phyloP scores from a whole-genome alignment of 2,888 invertebrate species.

The Pammene fasciana region DNA sequence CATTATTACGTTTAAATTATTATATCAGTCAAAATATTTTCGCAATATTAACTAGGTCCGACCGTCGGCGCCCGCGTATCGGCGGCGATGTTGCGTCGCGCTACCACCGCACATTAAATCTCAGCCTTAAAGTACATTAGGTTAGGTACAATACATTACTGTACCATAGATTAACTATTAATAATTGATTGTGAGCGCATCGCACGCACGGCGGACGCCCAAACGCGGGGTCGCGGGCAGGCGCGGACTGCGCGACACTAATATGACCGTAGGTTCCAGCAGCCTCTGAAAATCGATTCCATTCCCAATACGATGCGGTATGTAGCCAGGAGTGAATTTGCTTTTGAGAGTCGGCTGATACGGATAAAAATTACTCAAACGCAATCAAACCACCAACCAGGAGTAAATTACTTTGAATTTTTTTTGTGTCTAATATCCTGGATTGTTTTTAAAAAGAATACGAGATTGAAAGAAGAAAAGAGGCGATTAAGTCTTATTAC shows the following conservation, averaged over 20 bases:
- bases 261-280: slow-evolving; percentile 14
- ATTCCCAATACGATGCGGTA: not conserved
- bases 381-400: slow-evolving; percentile 32
- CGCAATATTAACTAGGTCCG: slow-evolving; percentile 65
- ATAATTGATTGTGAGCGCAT: slow-evolving; percentile 23
- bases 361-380: slow-evolving; percentile 26
- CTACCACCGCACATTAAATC: not conserved
- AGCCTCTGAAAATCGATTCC: slow-evolving; percentile 10
- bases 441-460: slow-evolving; percentile 21
- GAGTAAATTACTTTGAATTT: slow-evolving; percentile 22
- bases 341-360: slow-evolving; percentile 5
- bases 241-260: slow-evolving; percentile 18
- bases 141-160: slow-evolving; percentile 19
- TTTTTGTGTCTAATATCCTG: slow-evolving; percentile 22
- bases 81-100: not conserved
- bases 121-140: slow-evolving; percentile 30
- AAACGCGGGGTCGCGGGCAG: not conserved
- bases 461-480: slow-evolving; percentile 18
- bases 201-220: not conserved
- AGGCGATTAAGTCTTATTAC: slow-evolving; percentile 49
- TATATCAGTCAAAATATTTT: slow-evolving; percentile 82
- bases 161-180: slow-evolving; percentile 23
- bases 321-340: not conserved
- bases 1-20: slow-evolving; percentile 76
- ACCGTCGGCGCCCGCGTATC: slow-evolving; percentile 12